Base-by-base conservation (phyloP, 1,140 invertebrate species). In the Lanistes nyassanus region DNA sequence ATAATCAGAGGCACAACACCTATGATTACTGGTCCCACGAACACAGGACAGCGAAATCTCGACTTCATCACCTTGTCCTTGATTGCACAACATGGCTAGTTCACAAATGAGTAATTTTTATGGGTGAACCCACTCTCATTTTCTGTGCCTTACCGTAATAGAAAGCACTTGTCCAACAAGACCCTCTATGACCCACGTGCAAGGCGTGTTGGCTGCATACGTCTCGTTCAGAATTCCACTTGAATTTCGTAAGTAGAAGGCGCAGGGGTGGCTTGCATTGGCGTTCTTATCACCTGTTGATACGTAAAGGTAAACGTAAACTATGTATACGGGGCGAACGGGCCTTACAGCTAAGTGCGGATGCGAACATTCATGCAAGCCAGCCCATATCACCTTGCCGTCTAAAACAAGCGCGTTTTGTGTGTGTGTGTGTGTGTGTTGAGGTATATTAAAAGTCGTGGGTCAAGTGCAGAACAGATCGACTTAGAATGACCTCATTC, bases 101-200 rank as follows among this genome's bases (percentile, higher is more conserved):
- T 60, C 1, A 34, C 34, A 23, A 36, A 19, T 65, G 6, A 6
- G 29, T 21, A 53, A 23, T n/a, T n/a, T n/a, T n/a, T n/a, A n/a
- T n/a, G n/a, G n/a, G n/a, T n/a, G n/a, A n/a, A n/a, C n/a, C n/a
- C n/a, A n/a, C n/a, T n/a, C n/a, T n/a, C n/a, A n/a, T n/a, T n/a
- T n/a, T n/a, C 21, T 60, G 34, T n/a, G 29, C 13, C 9, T 58
- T 19, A 71, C 68, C 51, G 26, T 34, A 21, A 71, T 58, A 34
- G 68, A 71, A 11, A 71, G 29, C 16, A 51, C 31, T 4, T 71
- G 26, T 11, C 68, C 68, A 47, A 47, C 6, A 11, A 39, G n/a
- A 13, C 56, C 70, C 26, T 72, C 70, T 7, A 72, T 60, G 55
- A 60, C 36, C 70, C 70, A 72, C 3, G 55, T 72, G n/a, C 56